Percentiles rank a stretch among this genome's conserved stretches.
phyloP scores from a whole-genome alignment of 2,113 vertebrate genomes.

The Notothenia coriiceps region DNA sequence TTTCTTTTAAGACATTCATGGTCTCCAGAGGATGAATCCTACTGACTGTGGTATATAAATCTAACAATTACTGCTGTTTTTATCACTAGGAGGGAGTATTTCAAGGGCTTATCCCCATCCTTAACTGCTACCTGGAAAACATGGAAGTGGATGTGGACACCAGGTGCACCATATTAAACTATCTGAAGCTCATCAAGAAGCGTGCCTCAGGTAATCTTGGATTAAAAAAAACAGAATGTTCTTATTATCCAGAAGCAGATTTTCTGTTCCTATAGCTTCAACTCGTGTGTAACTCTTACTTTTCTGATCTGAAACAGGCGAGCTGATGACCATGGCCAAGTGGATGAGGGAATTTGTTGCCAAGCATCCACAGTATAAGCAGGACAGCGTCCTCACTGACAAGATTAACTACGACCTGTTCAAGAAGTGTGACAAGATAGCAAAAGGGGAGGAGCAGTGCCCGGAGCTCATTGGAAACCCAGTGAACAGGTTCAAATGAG shows the following conservation, averaged over 20 bases:
- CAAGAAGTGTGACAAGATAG: conserved; percentile 90
- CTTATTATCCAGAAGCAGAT: not conserved
- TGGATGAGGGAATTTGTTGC: conserved; percentile 97
- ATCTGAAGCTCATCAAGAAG: conserved; percentile 98
- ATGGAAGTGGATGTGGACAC: conserved; percentile 99
- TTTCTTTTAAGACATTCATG: too few relatives aligned
- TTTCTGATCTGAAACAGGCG: conserved; percentile 81
- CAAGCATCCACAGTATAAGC: conserved; percentile 93
- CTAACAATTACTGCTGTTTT: not conserved
- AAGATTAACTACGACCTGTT: conserved; percentile 96
- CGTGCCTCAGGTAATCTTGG: conserved; percentile 92
- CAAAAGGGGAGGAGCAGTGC: conserved; percentile 89
- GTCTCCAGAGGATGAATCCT: too few relatives aligned
- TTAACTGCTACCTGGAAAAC: conserved; percentile 97
- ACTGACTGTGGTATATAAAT: too few relatives aligned
- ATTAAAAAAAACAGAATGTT: not conserved
- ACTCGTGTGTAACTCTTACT: not conserved
- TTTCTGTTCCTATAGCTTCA: not conserved
- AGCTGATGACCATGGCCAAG: conserved; percentile 95
- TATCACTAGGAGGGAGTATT: conserved; percentile 93
- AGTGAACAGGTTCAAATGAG: conserved; percentile 87
- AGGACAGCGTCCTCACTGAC: conserved; percentile 94
- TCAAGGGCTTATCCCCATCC: conserved; percentile 95
- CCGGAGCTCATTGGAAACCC: conserved; percentile 92
- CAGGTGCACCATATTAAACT: conserved; percentile 97